Conservation (phyloP, 2,113 vertebrate genomes). For the Lynx canadensis region DNA sequence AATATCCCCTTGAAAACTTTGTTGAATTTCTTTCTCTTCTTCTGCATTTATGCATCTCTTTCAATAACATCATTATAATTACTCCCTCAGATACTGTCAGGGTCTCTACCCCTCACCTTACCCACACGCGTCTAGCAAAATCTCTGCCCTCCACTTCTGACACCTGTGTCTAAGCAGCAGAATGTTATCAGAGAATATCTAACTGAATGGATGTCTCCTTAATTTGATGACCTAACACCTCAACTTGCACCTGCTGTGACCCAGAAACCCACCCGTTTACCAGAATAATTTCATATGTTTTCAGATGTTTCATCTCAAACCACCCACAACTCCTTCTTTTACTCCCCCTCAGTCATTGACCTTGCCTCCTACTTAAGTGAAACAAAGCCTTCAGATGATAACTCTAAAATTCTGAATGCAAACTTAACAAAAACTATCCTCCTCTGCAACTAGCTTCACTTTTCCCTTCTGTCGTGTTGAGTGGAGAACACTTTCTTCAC, state of each 20-base stretch:
- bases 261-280: background rate
- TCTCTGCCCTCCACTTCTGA: background rate
- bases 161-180: background rate
- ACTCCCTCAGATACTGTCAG: background rate
- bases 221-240: background rate
- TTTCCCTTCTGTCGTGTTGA: background rate
- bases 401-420: background rate
- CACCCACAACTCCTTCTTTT: background rate
- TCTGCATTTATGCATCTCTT: background rate
- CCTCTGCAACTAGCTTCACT: background rate
- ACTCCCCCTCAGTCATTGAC: background rate
- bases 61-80: background rate
- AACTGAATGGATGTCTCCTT: background rate
- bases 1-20: background rate
- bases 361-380: background rate
- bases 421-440: background rate
- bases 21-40: background rate
- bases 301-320: background rate
- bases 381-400: background rate
- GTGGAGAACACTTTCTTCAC: background rate
- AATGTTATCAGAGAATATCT: background rate
- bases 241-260: background rate
- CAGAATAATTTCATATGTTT: background rate
- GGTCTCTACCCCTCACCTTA: background rate
- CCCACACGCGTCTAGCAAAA: background rate